Percentiles rank a stretch among this genome's conserved stretches.
phyloP scores from a whole-genome alignment of 1,140 invertebrate species.

The Elymnias hypermnestra region DNA sequence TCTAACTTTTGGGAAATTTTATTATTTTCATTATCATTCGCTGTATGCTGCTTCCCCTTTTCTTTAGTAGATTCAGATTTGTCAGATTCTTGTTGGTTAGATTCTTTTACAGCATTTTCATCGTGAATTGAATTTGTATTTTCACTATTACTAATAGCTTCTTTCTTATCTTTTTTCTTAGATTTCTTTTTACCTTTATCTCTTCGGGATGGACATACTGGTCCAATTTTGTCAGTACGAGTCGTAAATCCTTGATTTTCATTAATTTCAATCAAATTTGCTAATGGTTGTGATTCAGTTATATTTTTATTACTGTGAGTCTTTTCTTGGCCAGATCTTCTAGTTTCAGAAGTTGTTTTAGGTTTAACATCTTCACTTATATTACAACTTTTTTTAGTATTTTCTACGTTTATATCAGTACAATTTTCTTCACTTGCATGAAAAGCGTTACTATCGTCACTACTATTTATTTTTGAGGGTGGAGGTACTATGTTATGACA shows the following conservation, averaged over 20 bases:
- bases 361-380: neutral
- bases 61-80: slow-evolving; percentile 30
- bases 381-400: neutral
- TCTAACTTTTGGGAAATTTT: too few species aligned
- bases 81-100: slow-evolving; percentile 32
- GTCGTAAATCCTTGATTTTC: neutral
- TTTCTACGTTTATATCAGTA: too few species aligned
- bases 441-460: too few species aligned
- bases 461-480: too few species aligned
- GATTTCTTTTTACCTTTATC: slow-evolving; percentile 59
- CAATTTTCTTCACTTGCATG: too few species aligned
- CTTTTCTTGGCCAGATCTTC: neutral
- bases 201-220: slow-evolving; percentile 45
- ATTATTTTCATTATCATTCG: neutral
- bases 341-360: neutral
- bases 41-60: slow-evolving; percentile 45
- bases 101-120: slow-evolving; percentile 13
- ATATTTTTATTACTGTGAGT: neutral
- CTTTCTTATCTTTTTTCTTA: slow-evolving; percentile 52
- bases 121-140: too few species aligned
- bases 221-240: slow-evolving; percentile 18
- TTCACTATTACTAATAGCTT: too few species aligned
- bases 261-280: neutral
- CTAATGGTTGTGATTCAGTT: neutral
- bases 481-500: too few species aligned